Conservation (phyloP, 2,113 vertebrate species). For the Ciconia maguari region DNA sequence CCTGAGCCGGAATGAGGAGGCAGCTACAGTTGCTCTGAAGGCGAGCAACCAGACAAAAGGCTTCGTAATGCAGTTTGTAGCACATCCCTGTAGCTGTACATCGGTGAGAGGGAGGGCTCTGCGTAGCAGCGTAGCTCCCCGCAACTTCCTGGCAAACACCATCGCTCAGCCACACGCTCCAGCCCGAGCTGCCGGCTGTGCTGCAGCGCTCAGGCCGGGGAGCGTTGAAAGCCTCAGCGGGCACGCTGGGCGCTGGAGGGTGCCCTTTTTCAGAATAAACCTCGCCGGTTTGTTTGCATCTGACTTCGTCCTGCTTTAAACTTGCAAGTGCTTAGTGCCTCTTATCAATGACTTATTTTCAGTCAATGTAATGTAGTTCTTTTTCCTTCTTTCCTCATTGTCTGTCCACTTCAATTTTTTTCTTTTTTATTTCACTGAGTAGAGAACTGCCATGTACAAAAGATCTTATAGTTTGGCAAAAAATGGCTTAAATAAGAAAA, state of each 20-base stretch:
- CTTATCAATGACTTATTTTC: background rate
- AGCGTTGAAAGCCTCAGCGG: background rate
- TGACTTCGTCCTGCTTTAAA: background rate
- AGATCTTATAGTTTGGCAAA: background rate
- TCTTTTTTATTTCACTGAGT: background rate
- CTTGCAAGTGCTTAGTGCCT: background rate
- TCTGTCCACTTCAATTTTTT: accelerated
- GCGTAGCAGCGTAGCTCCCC: background rate
- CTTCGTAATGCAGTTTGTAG: background rate
- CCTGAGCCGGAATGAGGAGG: conserved; percentile 50
- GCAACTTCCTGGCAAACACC: background rate
- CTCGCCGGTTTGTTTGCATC: background rate
- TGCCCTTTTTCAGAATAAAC: background rate
- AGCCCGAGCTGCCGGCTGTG: background rate
- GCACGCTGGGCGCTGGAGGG: background rate
- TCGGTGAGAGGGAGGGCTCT: background rate
- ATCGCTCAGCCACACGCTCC: background rate
- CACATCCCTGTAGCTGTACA: background rate
- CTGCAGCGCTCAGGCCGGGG: background rate
- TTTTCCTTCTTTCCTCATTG: background rate
- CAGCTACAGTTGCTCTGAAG: conserved; percentile 11
- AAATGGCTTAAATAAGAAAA: background rate
- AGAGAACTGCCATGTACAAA: background rate
- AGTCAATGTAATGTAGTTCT: background rate
- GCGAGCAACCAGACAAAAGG: background rate